Conservation (phyloP, 2,888 invertebrate species). For the Nomada goodeniana region DNA sequence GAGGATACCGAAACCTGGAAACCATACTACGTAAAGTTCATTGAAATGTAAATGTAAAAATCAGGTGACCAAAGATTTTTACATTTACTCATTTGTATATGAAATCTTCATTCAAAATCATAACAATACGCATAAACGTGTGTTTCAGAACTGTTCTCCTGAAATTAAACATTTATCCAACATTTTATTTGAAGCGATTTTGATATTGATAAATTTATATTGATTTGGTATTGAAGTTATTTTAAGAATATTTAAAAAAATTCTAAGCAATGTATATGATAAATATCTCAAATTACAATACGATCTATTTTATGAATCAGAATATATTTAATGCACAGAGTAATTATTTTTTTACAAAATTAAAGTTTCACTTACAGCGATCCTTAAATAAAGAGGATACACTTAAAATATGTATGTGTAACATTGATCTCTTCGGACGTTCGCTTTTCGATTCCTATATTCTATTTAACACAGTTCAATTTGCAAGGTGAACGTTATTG, state of each 20-base stretch:
- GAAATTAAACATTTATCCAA: not conserved
- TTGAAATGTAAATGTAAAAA: not conserved
- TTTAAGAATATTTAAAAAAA: too few relatives aligned
- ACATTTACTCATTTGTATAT: not conserved
- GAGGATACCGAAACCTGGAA: not conserved
- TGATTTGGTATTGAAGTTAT: too few relatives aligned
- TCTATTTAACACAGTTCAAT: not conserved
- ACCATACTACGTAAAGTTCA: not conserved
- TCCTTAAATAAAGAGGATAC: not conserved
- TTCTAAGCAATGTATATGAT: too few relatives aligned
- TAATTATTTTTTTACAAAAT: not conserved
- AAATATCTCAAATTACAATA: too few relatives aligned
- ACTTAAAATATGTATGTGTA: not conserved
- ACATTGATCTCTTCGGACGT: not conserved
- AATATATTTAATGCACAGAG: too few relatives aligned
- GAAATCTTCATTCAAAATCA: not conserved
- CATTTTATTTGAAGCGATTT: too few relatives aligned
- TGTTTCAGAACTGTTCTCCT: not conserved
- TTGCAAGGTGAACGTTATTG: conserved; percentile 23
- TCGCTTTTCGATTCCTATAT: not conserved
- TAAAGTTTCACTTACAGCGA: not conserved
- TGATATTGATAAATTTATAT: too few relatives aligned
- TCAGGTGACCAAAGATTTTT: not conserved
- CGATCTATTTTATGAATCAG: too few relatives aligned
- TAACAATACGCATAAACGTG: not conserved